Evolutionary conservation across 2,888 invertebrate species (phyloP), one percentile per base, ranked within the genome.

Genomic region (Proisotoma minuta): DNA sequence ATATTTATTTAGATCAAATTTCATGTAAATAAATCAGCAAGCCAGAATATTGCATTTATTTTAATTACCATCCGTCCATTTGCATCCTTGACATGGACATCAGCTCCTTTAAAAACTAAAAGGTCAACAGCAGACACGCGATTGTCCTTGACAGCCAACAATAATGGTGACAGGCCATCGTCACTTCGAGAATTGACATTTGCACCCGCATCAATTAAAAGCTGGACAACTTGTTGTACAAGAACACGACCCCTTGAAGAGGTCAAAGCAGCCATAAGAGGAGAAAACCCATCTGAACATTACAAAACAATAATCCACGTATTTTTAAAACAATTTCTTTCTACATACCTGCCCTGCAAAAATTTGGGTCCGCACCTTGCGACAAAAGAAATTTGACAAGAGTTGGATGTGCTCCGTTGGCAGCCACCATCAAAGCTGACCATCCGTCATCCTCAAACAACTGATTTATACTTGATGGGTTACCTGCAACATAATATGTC

Each of bases 221-320:
- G 34, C 5, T 54, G 59, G 12, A 62, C 57, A 20, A 62, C 62
- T 15, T 52, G 47, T 4, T 50, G 34, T 15, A 60, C 56, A 20
- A 62, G 62, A 1, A 49, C 65, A 15, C 20, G 49, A 23, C 63
- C 49, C 2, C 47, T 28, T 18, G 65, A 64, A 47, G 67, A 64
- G 47, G 60, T 65, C 47, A 60, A 52, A 49, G 67, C 67, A 5
- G 67, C 67, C 67, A 68, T 68, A 0, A 68, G 49, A 12, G 67
- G 58, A n/a, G 64, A 60, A 34, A 68, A 68, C 15, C 60, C 58
- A 40, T 68, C 67, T 68, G n/a, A n/a, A n/a, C n/a, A n/a, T n/a
- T n/a, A n/a, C n/a, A n/a, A n/a, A 18, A 43, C 43, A 27, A 22
- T 47, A 12, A 28, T 8, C 48, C 22, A 18, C 24, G 28, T n/a